A percentile compares a stretch with the other conserved stretches of the same genome.
Conservation (phyloP, 2,888 invertebrate species). For the Xiphydria camelus region DNA sequence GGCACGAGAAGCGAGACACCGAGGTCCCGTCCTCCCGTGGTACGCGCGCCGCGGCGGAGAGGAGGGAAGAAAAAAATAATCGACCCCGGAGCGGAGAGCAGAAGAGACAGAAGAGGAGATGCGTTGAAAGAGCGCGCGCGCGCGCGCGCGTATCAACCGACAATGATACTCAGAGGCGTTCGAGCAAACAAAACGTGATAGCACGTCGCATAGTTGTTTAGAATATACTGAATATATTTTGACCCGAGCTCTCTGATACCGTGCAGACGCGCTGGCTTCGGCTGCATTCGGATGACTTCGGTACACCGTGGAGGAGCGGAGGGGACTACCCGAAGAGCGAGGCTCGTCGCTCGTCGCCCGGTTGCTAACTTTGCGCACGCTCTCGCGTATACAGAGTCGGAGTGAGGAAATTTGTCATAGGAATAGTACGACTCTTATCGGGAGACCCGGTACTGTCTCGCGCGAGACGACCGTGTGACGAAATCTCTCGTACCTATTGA, state of each 20-base stretch:
- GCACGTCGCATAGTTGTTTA: conserved; percentile 46
- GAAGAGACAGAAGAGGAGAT: neutral
- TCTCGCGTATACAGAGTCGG: too few species aligned
- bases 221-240: conserved; percentile 48
- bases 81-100: neutral
- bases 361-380: neutral
- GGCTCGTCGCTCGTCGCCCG: neutral
- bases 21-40: neutral
- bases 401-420: too few species aligned
- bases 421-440: too few species aligned
- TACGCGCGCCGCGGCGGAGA: conserved; percentile 7
- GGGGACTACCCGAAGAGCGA: neutral
- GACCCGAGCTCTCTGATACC: conserved; percentile 31
- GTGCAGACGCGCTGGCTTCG: conserved; percentile 28
- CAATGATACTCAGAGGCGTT: conserved; percentile 19
- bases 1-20: conserved; percentile 20
- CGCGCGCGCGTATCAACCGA: conserved; percentile 11
- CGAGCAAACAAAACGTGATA: conserved; percentile 37
- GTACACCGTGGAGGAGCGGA: neutral
- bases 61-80: conserved; percentile 8
- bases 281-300: conserved; percentile 26
- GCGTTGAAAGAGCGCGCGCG: neutral
- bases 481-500: too few species aligned
- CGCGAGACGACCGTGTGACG: too few species aligned
- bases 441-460: too few species aligned